These are phyloP conservation scores for Xylophagus ater DNA, from an alignment of 2,888 invertebrate species.

Conservation along the genomic window DNA sequence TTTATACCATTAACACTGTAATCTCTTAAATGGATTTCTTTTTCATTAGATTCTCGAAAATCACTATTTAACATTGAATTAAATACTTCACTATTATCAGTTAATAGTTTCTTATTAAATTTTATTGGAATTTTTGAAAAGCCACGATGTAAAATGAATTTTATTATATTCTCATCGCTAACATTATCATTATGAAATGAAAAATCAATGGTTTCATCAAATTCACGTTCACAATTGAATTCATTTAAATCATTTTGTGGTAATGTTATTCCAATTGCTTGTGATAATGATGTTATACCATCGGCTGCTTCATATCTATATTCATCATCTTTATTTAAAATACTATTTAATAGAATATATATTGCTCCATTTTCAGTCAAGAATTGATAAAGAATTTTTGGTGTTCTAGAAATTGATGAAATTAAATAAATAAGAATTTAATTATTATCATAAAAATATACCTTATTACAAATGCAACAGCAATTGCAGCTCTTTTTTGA, in stretches of 20 bases:
- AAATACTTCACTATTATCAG: conserved; percentile 36
- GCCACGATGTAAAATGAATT: conserved; percentile 17
- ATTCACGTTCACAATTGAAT: conserved; percentile 20
- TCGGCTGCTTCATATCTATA: conserved; percentile 33
- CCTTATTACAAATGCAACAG: conserved; percentile 34
- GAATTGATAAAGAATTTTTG: conserved; percentile 31
- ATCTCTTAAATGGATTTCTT: conserved; percentile 33
- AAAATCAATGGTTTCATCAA: conserved; percentile 21
- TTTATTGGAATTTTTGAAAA: conserved; percentile 20
- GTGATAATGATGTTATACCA: conserved; percentile 32
- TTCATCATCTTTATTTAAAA: conserved; percentile 30
- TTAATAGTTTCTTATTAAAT: conserved; percentile 33
- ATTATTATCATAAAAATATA: not conserved
- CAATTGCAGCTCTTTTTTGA: conserved; percentile 35
- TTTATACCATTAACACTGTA: conserved; percentile 31
- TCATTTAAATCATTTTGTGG: conserved; percentile 21
- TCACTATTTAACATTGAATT: conserved; percentile 37
- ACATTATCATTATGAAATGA: conserved; percentile 14
- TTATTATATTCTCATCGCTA: conserved; percentile 14
- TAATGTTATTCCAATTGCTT: conserved; percentile 28
- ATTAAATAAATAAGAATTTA: not conserved
- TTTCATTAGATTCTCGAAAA: conserved; percentile 35
- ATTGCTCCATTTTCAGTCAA: conserved; percentile 34
- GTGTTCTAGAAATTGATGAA: conserved; percentile 19
- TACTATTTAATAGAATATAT: conserved; percentile 28